These are phyloP conservation scores for Eretmocerus hayati DNA, from an alignment of 2,888 invertebrate genomes.

Conservation along the genomic window DNA sequence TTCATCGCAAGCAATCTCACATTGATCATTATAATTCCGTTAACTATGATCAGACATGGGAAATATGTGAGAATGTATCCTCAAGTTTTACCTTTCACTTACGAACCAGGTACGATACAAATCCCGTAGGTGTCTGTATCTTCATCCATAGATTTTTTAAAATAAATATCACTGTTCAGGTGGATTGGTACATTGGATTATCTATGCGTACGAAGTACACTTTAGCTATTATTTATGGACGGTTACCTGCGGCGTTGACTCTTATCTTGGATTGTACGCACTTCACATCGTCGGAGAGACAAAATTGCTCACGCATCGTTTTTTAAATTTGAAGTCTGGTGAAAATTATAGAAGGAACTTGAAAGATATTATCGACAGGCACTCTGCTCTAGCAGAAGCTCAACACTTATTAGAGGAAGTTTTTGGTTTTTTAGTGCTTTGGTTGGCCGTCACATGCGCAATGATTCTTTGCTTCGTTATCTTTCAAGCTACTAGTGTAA, in stretches of 20 bases:
- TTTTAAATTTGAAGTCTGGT: constrained; percentile 12
- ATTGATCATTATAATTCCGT: constrained; percentile 6
- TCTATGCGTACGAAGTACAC: constrained; percentile 11
- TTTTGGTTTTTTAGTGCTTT: constrained; percentile 30
- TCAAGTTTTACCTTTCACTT: constrained; percentile 8
- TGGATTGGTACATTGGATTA: constrained; percentile 12
- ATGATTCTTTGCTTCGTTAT: constrained; percentile 25
- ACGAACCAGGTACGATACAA: constrained; percentile 14
- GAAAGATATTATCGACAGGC: constrained; percentile 20
- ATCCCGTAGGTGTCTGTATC: neutral
- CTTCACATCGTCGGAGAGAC: constrained; percentile 30
- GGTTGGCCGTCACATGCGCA: constrained; percentile 19
- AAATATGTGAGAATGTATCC: constrained; percentile 14
- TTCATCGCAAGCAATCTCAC: neutral
- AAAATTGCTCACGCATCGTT: constrained; percentile 22
- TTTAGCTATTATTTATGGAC: constrained; percentile 7
- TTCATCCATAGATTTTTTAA: neutral
- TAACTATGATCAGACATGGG: constrained; percentile 7
- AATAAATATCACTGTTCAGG: constrained; percentile 2
- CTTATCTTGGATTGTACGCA: constrained; percentile 29
- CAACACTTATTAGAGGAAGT: constrained; percentile 24
- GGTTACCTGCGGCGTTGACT: constrained; percentile 25
- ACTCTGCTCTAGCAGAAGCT: constrained; percentile 21
- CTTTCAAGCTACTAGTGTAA: constrained; percentile 26
- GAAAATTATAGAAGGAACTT: constrained; percentile 18